A percentile compares a stretch with the other conserved stretches of the same genome.
Evolutionary conservation across 2,888 invertebrate species (phyloP).

Genomic region (Apotomis capreana): DNA sequence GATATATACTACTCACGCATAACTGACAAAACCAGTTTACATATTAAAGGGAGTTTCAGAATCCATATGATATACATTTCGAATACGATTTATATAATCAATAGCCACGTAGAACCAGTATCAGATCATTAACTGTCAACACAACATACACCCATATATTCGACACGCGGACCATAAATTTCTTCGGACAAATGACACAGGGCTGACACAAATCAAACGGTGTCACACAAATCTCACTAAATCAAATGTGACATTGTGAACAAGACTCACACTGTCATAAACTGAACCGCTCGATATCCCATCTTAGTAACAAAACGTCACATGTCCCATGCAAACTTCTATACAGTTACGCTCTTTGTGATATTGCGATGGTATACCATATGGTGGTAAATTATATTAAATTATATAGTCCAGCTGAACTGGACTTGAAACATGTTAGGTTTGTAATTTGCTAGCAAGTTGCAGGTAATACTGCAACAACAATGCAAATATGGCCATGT

Average conservation of each 20-base stretch:
- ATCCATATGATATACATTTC: background rate
- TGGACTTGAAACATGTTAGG: constrained; percentile 8
- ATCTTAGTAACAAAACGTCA: background rate
- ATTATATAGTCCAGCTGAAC: constrained; percentile 3
- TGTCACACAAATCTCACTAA: constrained; percentile 28
- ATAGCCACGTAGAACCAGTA: background rate
- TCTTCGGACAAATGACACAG: constrained; percentile 30
- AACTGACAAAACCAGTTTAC: no score
- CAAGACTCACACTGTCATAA: constrained; percentile 11
- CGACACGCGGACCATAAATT: constrained; percentile 29
- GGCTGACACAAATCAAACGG: constrained; percentile 22
- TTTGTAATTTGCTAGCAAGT: background rate
- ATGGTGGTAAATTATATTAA: constrained; percentile 3
- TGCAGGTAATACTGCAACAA: background rate
- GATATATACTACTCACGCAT: no score
- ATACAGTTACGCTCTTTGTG: background rate
- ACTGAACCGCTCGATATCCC: background rate
- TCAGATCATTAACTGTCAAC: background rate
- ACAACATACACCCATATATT: background rate
- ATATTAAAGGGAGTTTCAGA: background rate
- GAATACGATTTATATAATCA: constrained; percentile 9
- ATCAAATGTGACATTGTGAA: constrained; percentile 28
- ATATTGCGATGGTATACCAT: background rate
- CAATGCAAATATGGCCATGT: background rate
- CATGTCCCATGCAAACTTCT: background rate